Percentiles rank a stretch among this genome's conserved stretches.
phyloP scores from a whole-genome alignment of 2,113 vertebrate genomes.

The Dissostichus mawsoni region DNA sequence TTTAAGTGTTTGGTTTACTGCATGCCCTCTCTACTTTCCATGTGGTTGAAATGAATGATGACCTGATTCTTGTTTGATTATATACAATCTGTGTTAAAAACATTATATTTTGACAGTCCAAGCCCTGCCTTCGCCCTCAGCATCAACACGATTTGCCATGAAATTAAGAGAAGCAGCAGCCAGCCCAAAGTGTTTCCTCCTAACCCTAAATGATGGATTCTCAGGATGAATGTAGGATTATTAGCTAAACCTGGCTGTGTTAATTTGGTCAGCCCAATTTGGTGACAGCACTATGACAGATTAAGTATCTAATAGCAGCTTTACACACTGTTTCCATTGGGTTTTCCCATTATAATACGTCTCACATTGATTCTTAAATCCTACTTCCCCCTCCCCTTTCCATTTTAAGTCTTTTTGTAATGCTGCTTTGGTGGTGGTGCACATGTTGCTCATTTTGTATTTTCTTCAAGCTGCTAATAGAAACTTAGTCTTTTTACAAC shows the following conservation, averaged over 20 bases:
- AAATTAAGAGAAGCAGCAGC: slow-evolving; percentile 13
- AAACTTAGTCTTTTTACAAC: slow-evolving; percentile 73
- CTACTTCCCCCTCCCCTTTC: slow-evolving; percentile 22
- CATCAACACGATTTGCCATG: slow-evolving; percentile 26
- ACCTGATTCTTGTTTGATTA: slow-evolving; percentile 31
- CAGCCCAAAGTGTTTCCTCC: slow-evolving; percentile 29
- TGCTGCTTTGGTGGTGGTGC: slow-evolving; percentile 59
- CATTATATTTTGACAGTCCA: slow-evolving; percentile 15
- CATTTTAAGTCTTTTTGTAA: slow-evolving; percentile 57
- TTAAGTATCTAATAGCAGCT: slow-evolving; percentile 81
- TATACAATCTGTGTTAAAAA: slow-evolving; percentile 33
- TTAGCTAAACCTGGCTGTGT: slow-evolving; percentile 59
- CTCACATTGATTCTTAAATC: slow-evolving; percentile 27
- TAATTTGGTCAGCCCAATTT: slow-evolving; percentile 44
- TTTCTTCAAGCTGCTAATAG: slow-evolving; percentile 82
- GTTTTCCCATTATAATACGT: background rate
- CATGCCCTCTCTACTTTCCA: slow-evolving; percentile 58
- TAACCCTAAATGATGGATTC: slow-evolving; percentile 49
- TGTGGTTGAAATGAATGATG: slow-evolving; percentile 51
- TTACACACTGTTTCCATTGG: slow-evolving; percentile 1
- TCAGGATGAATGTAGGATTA: slow-evolving; percentile 81
- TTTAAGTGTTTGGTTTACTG: slow-evolving; percentile 58
- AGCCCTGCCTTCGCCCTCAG: slow-evolving; percentile 49
- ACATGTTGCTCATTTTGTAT: slow-evolving; percentile 58
- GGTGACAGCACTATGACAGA: slow-evolving; percentile 38